Conservation (phyloP, 1,140 invertebrate genomes). For the Pentalonia nigronervosa region DNA sequence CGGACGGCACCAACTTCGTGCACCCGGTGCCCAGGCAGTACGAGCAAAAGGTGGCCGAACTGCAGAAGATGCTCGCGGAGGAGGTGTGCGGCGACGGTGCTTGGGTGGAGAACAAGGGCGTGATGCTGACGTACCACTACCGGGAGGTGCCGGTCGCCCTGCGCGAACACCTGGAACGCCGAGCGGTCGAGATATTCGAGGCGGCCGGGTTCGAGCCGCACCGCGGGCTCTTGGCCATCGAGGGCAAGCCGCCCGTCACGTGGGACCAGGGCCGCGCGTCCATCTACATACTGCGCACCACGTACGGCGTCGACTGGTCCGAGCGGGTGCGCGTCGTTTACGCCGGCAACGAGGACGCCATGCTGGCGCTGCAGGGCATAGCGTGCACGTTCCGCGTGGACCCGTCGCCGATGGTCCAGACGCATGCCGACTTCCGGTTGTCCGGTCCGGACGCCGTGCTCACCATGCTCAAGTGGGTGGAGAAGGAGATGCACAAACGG, state of each 20-base stretch:
- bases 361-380: constrained; percentile 87
- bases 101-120: constrained; percentile 92
- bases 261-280: constrained; percentile 92
- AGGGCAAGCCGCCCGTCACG: constrained; percentile 86
- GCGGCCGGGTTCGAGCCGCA: constrained; percentile 80
- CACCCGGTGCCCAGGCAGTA: constrained; percentile 88
- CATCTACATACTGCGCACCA: constrained; percentile 86
- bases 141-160: constrained; percentile 78
- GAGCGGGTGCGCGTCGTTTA: constrained; percentile 90
- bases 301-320: constrained; percentile 90
- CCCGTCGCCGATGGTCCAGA: constrained; percentile 82
- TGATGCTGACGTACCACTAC: constrained; percentile 87
- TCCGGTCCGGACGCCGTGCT: constrained; percentile 88
- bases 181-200: constrained; percentile 76
- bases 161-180: constrained; percentile 72
- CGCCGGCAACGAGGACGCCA: constrained; percentile 90
- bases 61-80: constrained; percentile 83
- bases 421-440: constrained; percentile 81
- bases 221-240: constrained; percentile 83
- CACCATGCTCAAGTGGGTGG: constrained; percentile 88
- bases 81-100: constrained; percentile 86
- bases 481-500: constrained; percentile 79
- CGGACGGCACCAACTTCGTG: constrained; percentile 88
- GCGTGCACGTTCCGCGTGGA: constrained; percentile 89
- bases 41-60: constrained; percentile 79